Evolutionary conservation across 2,888 invertebrate species (phyloP).

Genomic region (Synergus itoensis): DNA sequence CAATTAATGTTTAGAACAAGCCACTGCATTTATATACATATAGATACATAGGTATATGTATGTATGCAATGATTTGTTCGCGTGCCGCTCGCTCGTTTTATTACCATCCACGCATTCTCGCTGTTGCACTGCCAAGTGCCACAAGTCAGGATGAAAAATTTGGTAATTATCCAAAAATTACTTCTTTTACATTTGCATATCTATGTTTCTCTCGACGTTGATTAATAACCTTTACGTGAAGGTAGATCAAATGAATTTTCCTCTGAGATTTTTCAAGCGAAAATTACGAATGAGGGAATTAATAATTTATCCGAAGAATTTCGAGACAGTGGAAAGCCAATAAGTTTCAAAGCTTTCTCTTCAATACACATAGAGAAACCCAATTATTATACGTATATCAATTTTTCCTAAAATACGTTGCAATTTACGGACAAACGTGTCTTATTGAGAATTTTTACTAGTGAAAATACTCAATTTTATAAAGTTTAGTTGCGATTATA

Average conservation of each 20-base stretch:
- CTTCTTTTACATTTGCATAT: slow-evolving; percentile 46
- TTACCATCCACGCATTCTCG: slow-evolving; percentile 58
- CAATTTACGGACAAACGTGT: too few species aligned
- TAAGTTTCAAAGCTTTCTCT: too few species aligned
- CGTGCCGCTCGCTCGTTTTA: slow-evolving; percentile 60
- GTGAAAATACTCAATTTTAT: too few species aligned
- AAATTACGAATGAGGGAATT: too few species aligned
- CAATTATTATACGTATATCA: too few species aligned
- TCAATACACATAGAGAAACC: too few species aligned
- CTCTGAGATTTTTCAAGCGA: too few species aligned
- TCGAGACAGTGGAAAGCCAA: too few species aligned
- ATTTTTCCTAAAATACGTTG: too few species aligned
- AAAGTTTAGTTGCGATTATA: too few species aligned
- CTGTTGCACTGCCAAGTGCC: slow-evolving; percentile 40
- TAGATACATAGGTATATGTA: not conserved
- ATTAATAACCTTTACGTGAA: not conserved
- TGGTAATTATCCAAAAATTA: slow-evolving; percentile 41
- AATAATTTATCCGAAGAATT: too few species aligned
- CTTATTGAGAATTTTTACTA: too few species aligned
- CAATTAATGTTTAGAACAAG: slow-evolving; percentile 58
- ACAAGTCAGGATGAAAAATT: slow-evolving; percentile 40
- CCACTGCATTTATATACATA: slow-evolving; percentile 34
- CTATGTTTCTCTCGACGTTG: not conserved
- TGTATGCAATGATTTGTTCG: slow-evolving; percentile 56
- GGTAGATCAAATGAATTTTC: not conserved